These are phyloP conservation scores for Hecatera dysodea DNA, from an alignment of 2,888 invertebrate genomes.

Conservation along the genomic window DNA sequence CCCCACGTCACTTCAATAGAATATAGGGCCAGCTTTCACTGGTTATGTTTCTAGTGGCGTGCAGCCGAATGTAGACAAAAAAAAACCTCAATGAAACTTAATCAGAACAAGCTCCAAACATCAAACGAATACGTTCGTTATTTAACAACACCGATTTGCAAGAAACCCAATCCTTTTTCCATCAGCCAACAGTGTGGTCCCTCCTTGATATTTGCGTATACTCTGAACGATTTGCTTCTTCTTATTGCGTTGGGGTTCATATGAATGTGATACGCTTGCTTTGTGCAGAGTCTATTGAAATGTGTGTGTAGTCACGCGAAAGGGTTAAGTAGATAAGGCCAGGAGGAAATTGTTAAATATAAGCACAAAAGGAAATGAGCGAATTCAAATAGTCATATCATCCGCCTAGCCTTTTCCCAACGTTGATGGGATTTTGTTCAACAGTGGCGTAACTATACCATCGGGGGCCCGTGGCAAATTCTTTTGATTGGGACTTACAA, in stretches of 20 bases:
- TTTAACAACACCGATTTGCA: constrained; percentile 6
- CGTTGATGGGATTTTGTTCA: too few relatives aligned
- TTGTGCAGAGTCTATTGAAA: constrained; percentile 30
- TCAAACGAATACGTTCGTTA: not conserved
- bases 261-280: constrained; percentile 29
- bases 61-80: not conserved
- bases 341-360: constrained; percentile 14
- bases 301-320: constrained; percentile 12
- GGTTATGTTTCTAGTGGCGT: too few relatives aligned
- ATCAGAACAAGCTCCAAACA: not conserved
- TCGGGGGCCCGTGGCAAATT: too few relatives aligned
- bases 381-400: too few relatives aligned
- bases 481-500: too few relatives aligned
- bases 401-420: too few relatives aligned
- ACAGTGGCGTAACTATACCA: too few relatives aligned
- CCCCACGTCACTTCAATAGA: too few relatives aligned
- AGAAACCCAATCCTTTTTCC: constrained; percentile 3
- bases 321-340: constrained; percentile 3
- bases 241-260: constrained; percentile 25
- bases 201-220: constrained; percentile 24
- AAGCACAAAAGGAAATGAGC: constrained; percentile 5
- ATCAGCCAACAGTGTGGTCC: constrained; percentile 16
- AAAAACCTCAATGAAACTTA: not conserved
- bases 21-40: not conserved
- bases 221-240: constrained; percentile 28